Evolutionary conservation across 1,140 invertebrate species (phyloP).

Genomic region (Apis laboriosa): DNA sequence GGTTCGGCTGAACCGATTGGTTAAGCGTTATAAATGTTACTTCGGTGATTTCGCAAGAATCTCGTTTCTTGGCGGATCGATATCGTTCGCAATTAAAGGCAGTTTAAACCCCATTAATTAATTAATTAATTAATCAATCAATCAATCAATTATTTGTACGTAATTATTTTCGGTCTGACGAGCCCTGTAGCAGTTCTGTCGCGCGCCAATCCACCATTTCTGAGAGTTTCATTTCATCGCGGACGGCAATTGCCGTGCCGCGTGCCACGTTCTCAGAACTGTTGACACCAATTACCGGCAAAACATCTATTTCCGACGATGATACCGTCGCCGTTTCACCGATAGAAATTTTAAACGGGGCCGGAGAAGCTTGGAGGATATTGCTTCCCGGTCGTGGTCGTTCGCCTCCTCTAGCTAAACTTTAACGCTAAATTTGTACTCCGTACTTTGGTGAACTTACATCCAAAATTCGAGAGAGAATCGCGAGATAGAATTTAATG

Average conservation of each 20-base stretch:
- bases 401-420: not conserved
- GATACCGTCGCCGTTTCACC: not conserved
- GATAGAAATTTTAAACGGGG: not conserved
- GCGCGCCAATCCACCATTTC: not conserved
- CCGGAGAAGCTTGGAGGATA: not conserved
- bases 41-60: too few species aligned
- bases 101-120: constrained; percentile 37
- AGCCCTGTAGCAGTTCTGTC: not conserved
- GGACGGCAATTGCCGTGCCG: not conserved
- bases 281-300: constrained; percentile 6
- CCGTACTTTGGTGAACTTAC: too few species aligned
- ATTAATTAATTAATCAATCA: constrained; percentile 54
- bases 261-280: not conserved
- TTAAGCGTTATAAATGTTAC: too few species aligned
- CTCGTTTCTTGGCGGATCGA: not conserved
- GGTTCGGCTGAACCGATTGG: too few species aligned
- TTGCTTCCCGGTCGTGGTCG: too few species aligned
- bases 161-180: constrained; percentile 34
- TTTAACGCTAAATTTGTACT: constrained; percentile 1
- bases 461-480: too few species aligned
- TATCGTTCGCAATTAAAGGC: constrained; percentile 33
- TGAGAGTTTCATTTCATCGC: constrained; percentile 3
- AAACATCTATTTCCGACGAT: not conserved
- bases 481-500: too few species aligned
- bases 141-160: constrained; percentile 55